phyloP scores from a whole-genome alignment of 2,888 invertebrate species.

The Abrostola triplasia region DNA sequence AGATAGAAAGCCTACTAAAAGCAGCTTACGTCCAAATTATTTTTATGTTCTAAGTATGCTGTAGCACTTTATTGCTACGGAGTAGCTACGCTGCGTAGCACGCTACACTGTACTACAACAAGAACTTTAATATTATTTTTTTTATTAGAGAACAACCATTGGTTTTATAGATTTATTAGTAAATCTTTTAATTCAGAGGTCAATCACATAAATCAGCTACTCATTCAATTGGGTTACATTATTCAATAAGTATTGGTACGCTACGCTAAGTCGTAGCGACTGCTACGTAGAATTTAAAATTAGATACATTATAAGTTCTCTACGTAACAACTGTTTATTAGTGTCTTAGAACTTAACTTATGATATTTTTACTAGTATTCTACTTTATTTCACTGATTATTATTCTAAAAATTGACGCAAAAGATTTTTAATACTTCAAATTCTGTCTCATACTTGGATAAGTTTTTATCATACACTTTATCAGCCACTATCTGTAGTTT shows the following conservation, averaged over 20 bases:
- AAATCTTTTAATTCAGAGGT: no score
- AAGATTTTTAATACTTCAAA: constrained; percentile 5
- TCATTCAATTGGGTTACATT: constrained; percentile 23
- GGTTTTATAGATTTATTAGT: no score
- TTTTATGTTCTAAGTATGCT: constrained; percentile 45
- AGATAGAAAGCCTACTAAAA: constrained; percentile 52
- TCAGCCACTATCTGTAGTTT: constrained; percentile 45
- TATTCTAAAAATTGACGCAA: constrained; percentile 1
- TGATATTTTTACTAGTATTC: not conserved
- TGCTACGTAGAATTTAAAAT: constrained; percentile 31
- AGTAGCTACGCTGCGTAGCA: constrained; percentile 30
- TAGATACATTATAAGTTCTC: not conserved
- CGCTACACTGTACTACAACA: constrained; percentile 17
- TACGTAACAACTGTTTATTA: no score
- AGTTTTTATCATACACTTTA: constrained; percentile 39
- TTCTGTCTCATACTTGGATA: constrained; percentile 15
- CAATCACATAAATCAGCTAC: not conserved
- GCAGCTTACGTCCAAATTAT: constrained; percentile 49
- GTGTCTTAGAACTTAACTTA: not conserved
- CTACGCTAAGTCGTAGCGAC: constrained; percentile 30
- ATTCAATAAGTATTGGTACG: constrained; percentile 21
- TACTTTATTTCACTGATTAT: not conserved
- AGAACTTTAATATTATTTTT: not conserved
- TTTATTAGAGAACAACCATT: not conserved
- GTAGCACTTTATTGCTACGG: constrained; percentile 53